A percentile compares a stretch with the other conserved stretches of the same genome.
phyloP scores from a whole-genome alignment of 2,113 vertebrate species.

The Dolichotis patagonum region DNA sequence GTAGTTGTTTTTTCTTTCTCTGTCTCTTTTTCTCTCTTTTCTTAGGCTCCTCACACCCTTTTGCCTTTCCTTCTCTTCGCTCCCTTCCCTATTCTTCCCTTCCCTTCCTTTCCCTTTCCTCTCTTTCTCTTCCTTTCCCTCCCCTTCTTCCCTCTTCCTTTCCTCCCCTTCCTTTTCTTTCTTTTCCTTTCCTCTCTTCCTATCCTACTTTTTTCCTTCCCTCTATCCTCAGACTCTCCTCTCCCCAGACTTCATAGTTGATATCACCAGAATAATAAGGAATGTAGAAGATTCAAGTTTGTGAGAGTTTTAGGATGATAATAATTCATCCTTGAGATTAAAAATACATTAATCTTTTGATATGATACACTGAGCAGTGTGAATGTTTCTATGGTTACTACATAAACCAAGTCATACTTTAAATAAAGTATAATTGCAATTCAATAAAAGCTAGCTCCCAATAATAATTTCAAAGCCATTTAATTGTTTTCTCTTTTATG shows the following conservation, averaged over 20 bases:
- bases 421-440: background rate
- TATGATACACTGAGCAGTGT: background rate
- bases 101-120: too few relatives aligned
- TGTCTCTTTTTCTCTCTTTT: rapidly evolving
- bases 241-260: background rate
- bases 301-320: background rate
- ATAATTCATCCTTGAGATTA: background rate
- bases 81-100: too few relatives aligned
- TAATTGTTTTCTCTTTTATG: background rate
- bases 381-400: background rate
- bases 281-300: background rate
- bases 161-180: background rate
- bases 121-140: too few relatives aligned
- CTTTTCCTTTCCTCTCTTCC: background rate
- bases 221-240: background rate
- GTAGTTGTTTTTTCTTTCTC: background rate
- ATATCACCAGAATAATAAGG: background rate
- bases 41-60: rapidly evolving
- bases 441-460: background rate
- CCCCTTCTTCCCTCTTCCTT: background rate
- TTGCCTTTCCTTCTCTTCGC: rapidly evolving
- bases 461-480: background rate
- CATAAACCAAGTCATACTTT: background rate
- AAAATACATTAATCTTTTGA: background rate
- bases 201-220: background rate